Evolutionary conservation across 2,888 invertebrate species (phyloP).

Genomic region (Fragum fragum): DNA sequence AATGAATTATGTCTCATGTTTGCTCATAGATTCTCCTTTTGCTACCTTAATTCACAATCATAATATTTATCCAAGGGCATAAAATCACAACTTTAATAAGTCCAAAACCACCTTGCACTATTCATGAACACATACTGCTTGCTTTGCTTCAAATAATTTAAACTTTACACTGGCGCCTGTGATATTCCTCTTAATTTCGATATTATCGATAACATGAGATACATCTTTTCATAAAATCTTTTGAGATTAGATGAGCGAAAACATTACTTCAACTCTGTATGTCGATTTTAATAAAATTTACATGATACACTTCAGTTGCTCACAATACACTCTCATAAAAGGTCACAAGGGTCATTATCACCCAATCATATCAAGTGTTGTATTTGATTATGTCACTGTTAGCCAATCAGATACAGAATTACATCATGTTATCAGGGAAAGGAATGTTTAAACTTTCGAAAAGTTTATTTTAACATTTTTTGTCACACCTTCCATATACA

Average conservation of each 20-base stretch:
- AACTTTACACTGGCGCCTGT: not conserved
- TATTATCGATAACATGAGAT: not conserved
- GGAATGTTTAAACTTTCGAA: constrained; percentile 57
- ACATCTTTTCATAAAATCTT: constrained; percentile 19
- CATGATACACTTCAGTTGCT: constrained; percentile 59
- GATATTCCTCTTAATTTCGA: constrained; percentile 1
- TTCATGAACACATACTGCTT: not conserved
- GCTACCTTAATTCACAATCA: too few relatives aligned
- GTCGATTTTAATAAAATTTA: constrained; percentile 1
- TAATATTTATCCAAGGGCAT: not conserved
- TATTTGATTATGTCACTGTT: constrained; percentile 63
- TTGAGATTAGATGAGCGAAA: constrained; percentile 22
- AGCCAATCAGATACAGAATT: constrained; percentile 61
- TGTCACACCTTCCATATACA: constrained; percentile 2
- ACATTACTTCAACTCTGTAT: constrained; percentile 18
- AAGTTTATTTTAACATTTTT: constrained; percentile 40
- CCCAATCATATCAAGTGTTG: constrained; percentile 63
- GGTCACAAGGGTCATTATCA: constrained; percentile 55
- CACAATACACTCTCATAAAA: constrained; percentile 50
- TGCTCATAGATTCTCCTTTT: not conserved
- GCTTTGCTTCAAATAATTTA: not conserved
- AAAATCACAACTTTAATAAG: not conserved
- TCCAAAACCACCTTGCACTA: not conserved
- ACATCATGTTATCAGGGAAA: constrained; percentile 61
- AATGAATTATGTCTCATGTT: not conserved